Conservation (phyloP, 2,113 vertebrate genomes). For the Riparia riparia region DNA sequence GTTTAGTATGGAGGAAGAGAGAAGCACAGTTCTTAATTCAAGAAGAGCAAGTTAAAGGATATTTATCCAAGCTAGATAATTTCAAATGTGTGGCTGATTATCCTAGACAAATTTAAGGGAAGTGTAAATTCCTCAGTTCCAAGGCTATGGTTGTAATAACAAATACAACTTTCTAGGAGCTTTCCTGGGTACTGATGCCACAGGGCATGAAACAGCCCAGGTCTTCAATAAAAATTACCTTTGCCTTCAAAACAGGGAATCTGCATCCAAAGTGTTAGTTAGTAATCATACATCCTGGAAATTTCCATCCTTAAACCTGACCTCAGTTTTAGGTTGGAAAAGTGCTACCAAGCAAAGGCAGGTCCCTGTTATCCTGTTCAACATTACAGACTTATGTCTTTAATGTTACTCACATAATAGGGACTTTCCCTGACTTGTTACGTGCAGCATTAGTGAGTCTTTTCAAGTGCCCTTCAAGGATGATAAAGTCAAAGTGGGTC, state of each 20-base stretch:
- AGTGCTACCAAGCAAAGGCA: not conserved
- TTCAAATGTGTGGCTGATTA: not conserved
- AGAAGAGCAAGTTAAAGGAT: not conserved
- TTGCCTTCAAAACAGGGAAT: not conserved
- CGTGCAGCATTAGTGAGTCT: not conserved
- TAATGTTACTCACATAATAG: not conserved
- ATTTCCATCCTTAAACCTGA: not conserved
- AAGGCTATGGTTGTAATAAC: not conserved
- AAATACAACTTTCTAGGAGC: not conserved
- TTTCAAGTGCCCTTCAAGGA: not conserved
- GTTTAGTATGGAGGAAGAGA: not conserved
- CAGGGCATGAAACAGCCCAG: not conserved
- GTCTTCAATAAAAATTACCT: not conserved
- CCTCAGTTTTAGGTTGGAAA: not conserved
- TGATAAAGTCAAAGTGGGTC: not conserved
- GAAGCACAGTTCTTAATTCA: not conserved
- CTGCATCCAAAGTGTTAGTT: not conserved
- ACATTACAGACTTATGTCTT: not conserved
- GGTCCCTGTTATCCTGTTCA: not conserved
- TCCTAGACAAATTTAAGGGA: not conserved
- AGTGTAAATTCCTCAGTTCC: not conserved
- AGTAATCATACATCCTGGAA: not conserved
- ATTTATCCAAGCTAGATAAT: not conserved
- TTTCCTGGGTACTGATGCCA: not conserved
- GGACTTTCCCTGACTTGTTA: not conserved